A percentile compares a stretch with the other conserved stretches of the same genome.
These are phyloP conservation scores for Junonia oenone DNA, from an alignment of 2,888 invertebrate genomes.

Conservation along the genomic window DNA sequence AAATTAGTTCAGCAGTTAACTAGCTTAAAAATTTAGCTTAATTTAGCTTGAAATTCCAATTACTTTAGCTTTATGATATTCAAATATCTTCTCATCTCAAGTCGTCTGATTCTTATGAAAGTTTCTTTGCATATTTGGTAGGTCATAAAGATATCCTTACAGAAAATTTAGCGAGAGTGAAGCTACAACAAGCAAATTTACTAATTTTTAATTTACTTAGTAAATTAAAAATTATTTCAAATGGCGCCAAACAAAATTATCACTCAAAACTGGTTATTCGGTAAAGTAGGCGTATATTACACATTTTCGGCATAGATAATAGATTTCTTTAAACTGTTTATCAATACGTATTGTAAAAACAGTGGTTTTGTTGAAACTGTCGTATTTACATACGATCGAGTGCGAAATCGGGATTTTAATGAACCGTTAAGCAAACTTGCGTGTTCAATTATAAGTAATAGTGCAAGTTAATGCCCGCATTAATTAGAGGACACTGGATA, in stretches of 20 bases:
- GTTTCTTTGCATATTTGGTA: no score
- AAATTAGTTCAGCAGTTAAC: no score
- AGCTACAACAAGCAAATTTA: no score
- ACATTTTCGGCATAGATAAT: not conserved
- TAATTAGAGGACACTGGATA: conserved; percentile 43
- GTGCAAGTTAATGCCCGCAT: conserved; percentile 36
- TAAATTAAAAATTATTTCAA: no score
- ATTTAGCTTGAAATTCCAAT: no score
- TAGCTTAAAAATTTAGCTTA: no score
- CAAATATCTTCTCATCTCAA: no score
- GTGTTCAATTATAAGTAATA: conserved; percentile 18
- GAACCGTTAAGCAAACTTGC: conserved; percentile 5
- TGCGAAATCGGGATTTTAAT: not conserved
- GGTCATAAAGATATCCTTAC: no score
- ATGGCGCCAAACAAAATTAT: not conserved
- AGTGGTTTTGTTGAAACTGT: not conserved
- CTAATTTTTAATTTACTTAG: not conserved
- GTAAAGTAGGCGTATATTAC: not conserved
- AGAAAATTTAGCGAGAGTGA: no score
- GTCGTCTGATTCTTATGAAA: no score
- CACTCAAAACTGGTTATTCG: not conserved
- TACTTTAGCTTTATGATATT: no score
- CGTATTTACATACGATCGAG: not conserved
- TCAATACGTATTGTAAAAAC: not conserved
- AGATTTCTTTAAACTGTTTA: not conserved